Percentiles rank a stretch among this genome's conserved stretches.
These are phyloP conservation scores for Scotopteryx bipunctaria DNA, from an alignment of 2,888 invertebrate genomes.

Conservation along the genomic window DNA sequence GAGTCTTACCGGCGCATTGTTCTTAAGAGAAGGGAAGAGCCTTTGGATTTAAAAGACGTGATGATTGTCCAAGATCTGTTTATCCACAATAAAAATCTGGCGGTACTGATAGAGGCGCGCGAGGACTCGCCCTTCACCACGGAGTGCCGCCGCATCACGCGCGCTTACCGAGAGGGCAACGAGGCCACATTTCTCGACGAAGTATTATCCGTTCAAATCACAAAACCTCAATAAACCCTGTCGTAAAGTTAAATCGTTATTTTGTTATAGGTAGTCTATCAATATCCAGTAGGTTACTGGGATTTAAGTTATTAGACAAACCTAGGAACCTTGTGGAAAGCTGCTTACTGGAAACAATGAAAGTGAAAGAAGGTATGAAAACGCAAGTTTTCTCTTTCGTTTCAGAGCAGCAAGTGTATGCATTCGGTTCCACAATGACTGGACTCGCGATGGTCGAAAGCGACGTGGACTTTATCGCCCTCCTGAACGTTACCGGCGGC, in stretches of 20 bases:
- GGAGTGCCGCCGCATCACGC: constrained; percentile 1
- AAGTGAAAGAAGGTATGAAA: too few species aligned
- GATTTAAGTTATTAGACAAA: too few species aligned
- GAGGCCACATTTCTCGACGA: constrained; percentile 3
- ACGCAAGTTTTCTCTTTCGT: constrained; percentile 4
- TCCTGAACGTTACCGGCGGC: not conserved
- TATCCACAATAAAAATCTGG: constrained; percentile 8
- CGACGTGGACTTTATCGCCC: constrained; percentile 7
- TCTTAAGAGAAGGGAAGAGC: not conserved
- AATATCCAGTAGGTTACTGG: too few species aligned
- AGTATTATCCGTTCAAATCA: constrained; percentile 5
- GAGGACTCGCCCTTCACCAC: not conserved
- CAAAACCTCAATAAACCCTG: too few species aligned
- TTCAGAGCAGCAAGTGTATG: constrained; percentile 2
- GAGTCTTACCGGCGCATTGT: constrained; percentile 10
- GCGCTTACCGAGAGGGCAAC: not conserved
- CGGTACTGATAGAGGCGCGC: not conserved
- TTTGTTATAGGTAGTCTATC: too few species aligned
- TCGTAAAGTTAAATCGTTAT: too few species aligned
- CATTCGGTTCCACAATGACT: constrained; percentile 3
- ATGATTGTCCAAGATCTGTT: constrained; percentile 11
- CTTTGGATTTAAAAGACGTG: not conserved
- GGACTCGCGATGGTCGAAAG: constrained; percentile 9
- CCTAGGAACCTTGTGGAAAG: too few species aligned
- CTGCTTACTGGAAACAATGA: too few species aligned